phyloP scores from a whole-genome alignment of 2,113 vertebrate genomes.

The Bos taurus region ARS-UCD2.0 NC_037344.1:44861001-44861500 shows the following conservation, averaged over 20 bases:
- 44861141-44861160: not conserved
- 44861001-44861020: not conserved
- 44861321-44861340: not conserved
- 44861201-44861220: not conserved
- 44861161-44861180: not conserved
- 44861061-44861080: not conserved
- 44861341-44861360: not conserved
- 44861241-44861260: not conserved
- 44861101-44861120: not conserved
- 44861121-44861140: fast-evolving
- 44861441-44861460: not conserved
- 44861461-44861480: not conserved
- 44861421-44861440: not conserved
- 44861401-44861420: not conserved
- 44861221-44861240: not conserved
- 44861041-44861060: not conserved
- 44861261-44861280: not conserved
- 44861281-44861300: not conserved
- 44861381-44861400: not conserved
- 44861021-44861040: fast-evolving
- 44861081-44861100: not conserved
- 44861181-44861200: not conserved
- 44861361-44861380: not conserved
- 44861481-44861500: not conserved
- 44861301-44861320: not conserved